Base-by-base conservation (phyloP, 2,797 vertebrate genomes). In the Brotula barbata region DNA sequence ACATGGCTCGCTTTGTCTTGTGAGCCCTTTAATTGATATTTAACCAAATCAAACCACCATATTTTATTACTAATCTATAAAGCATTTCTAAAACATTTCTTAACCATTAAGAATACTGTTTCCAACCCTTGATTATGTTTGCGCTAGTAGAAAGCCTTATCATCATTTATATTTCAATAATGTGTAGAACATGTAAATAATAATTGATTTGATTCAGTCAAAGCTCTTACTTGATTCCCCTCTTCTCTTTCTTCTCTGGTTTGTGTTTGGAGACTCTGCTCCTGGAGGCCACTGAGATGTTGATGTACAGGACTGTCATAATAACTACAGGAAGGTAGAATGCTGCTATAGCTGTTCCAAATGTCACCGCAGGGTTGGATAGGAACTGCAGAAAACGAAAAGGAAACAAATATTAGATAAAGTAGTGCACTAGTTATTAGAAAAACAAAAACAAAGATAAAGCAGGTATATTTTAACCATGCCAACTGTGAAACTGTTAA, bases 271-370 rank as follows among this genome's bases (percentile, higher is more conserved):
- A 94, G 21, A 99, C 94, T 1, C 96, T 91, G 87, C 96, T 99
- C 74, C 95, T 93, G 70, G 96, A 98, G 68, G 97, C 97, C 88
- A 98, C 85, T 2, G 96, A 99, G 83, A 99, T 98, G 81, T 99
- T 94, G 65, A 99, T 92, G 68, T 99, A 99, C 8, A 99, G 89
- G 72, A 99, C 95, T 0, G 97, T 99, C 97, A 99, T 99, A 83
- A 98, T 99, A 58, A 99, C 91, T 62, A 99, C 97, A 0, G 97
- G 97, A 49, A 99, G 92, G 82, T 99, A 99, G 87, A 99, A 99
- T 3, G 97, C 97, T 1, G 97, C 97, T 0, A 99, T 99, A 33
- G 97, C 97, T 0, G 97, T 99, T 64, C 97, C 97, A 0, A 99
- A 99, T 1, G 97, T 99, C 69, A 92, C 96, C 0, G 91, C 96